These are phyloP conservation scores for Leptopilina myrica DNA, from an alignment of 2,888 invertebrate species.

Conservation along the genomic window DNA sequence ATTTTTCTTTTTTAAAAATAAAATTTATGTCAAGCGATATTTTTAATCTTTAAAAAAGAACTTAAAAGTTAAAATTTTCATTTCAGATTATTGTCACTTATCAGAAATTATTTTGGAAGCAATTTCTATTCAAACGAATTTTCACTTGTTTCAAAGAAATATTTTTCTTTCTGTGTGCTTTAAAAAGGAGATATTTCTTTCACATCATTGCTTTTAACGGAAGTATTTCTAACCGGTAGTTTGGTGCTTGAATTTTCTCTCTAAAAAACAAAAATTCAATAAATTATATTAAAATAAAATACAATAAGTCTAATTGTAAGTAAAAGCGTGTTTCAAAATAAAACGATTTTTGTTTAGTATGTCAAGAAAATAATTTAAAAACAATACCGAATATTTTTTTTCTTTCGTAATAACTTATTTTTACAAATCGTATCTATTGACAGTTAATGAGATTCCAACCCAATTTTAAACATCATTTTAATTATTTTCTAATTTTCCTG, in stretches of 20 bases:
- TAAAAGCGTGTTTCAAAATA: too few relatives aligned
- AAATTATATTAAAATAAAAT: too few relatives aligned
- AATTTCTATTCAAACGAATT: not conserved
- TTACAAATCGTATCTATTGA: slow-evolving; percentile 2
- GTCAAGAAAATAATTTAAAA: too few relatives aligned
- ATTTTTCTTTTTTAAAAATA: not conserved
- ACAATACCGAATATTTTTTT: too few relatives aligned
- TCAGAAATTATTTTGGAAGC: not conserved
- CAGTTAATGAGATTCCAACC: not conserved
- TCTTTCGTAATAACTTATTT: not conserved
- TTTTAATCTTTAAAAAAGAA: not conserved
- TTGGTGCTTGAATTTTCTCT: too few relatives aligned
- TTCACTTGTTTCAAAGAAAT: not conserved
- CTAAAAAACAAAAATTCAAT: too few relatives aligned
- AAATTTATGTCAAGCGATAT: not conserved
- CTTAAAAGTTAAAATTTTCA: not conserved
- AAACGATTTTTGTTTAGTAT: too few relatives aligned
- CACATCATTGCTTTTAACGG: too few relatives aligned
- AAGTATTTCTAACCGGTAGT: too few relatives aligned
- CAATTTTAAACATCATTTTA: not conserved
- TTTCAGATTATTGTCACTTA: not conserved
- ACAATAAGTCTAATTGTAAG: too few relatives aligned
- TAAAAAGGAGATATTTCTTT: too few relatives aligned
- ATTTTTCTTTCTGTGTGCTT: too few relatives aligned
- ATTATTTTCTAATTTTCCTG: not conserved